phyloP scores from a whole-genome alignment of 2,888 invertebrate genomes.

The Pyralis farinalis region DNA sequence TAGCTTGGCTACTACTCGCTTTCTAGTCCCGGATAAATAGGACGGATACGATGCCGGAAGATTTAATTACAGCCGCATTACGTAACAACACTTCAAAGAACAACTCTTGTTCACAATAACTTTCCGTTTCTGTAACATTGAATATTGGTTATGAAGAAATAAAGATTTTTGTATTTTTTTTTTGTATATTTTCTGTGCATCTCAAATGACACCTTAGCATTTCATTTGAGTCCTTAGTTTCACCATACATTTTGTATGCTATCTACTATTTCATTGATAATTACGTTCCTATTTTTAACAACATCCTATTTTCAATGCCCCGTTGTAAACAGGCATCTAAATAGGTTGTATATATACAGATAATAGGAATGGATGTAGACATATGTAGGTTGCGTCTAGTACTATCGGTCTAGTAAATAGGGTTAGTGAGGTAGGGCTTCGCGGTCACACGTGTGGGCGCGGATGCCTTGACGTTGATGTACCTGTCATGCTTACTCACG shows the following conservation, averaged over 20 bases:
- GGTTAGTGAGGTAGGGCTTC: constrained; percentile 68
- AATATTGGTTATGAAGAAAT: too few relatives aligned
- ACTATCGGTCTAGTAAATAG: constrained; percentile 56
- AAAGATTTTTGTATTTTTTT: too few relatives aligned
- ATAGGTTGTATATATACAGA: too few relatives aligned
- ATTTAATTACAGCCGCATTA: constrained; percentile 64
- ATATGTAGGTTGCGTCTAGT: constrained; percentile 27
- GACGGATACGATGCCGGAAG: constrained; percentile 53
- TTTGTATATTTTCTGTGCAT: too few relatives aligned
- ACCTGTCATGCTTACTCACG: constrained; percentile 43
- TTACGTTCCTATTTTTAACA: too few relatives aligned
- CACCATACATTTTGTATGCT: too few relatives aligned
- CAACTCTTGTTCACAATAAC: constrained; percentile 25
- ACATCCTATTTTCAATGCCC: too few relatives aligned
- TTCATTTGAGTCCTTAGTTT: not conserved
- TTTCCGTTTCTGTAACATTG: constrained; percentile 42
- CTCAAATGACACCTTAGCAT: too few relatives aligned
- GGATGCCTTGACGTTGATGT: constrained; percentile 37
- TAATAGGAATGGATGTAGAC: constrained; percentile 30
- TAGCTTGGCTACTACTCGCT: constrained; percentile 41
- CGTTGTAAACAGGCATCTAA: too few relatives aligned
- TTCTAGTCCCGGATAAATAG: constrained; percentile 50
- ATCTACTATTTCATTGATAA: too few relatives aligned
- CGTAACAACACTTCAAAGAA: constrained; percentile 37
- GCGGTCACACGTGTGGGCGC: constrained; percentile 42